A percentile compares a stretch with the other conserved stretches of the same genome.
Evolutionary conservation across 2,888 invertebrate species (phyloP).

Genomic region (Sycophila texana): DNA sequence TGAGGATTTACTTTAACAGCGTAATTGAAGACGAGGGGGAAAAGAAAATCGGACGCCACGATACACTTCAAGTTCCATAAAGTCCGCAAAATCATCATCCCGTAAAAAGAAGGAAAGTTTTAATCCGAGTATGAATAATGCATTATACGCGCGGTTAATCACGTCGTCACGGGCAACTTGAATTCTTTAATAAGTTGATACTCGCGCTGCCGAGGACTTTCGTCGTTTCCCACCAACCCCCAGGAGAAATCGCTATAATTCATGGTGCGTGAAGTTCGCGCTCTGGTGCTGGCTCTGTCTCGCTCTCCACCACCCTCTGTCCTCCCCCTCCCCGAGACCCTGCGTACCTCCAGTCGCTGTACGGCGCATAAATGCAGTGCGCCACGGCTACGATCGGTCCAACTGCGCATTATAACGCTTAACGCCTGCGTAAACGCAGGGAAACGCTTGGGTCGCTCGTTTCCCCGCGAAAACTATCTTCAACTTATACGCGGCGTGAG

Average conservation of each 20-base stretch:
- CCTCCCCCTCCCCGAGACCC: too few species aligned
- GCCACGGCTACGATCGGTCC: constrained; percentile 60
- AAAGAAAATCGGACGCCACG: not conserved
- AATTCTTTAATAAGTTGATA: constrained; percentile 36
- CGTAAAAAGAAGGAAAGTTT: constrained; percentile 16
- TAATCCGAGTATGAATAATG: constrained; percentile 21
- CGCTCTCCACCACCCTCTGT: not conserved
- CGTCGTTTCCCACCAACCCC: constrained; percentile 15
- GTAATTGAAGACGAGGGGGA: too few species aligned
- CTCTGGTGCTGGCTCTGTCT: not conserved
- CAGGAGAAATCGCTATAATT: constrained; percentile 55
- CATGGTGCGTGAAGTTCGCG: constrained; percentile 61
- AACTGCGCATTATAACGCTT: constrained; percentile 63
- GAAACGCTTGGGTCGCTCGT: constrained; percentile 56
- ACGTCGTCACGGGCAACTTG: constrained; percentile 20
- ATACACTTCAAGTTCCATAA: not conserved
- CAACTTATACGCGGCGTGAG: constrained; percentile 19
- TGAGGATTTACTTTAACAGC: too few species aligned
- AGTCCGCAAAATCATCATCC: constrained; percentile 3
- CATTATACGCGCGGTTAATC: constrained; percentile 24
- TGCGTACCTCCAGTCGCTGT: too few species aligned
- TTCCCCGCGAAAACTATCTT: constrained; percentile 48
- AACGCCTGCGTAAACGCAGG: constrained; percentile 61
- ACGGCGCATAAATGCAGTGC: constrained; percentile 60
- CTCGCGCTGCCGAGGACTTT: not conserved